These are phyloP conservation scores for Stylophora pistillata DNA, from an alignment of 64 coral and sea anemone species.

Conservation along the genomic window DNA sequence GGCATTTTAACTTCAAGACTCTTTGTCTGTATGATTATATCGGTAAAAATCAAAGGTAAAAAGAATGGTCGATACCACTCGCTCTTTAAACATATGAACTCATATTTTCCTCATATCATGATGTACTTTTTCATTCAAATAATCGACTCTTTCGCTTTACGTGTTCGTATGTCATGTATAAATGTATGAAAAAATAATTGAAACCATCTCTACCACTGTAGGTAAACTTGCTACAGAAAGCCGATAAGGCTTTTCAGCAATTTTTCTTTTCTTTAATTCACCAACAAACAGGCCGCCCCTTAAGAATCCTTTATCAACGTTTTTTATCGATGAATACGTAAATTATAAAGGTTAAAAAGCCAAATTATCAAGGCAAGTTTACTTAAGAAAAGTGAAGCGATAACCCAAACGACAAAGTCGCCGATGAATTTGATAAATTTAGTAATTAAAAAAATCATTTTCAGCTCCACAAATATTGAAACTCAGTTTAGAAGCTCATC, in stretches of 20 bases:
- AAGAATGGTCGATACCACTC: not conserved
- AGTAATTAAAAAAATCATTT: constrained; percentile 5
- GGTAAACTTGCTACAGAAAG: not conserved
- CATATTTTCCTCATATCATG: not conserved
- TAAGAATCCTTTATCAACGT: not conserved
- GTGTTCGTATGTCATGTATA: too few relatives aligned
- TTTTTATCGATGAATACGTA: not conserved
- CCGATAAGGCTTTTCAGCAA: not conserved
- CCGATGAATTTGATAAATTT: constrained; percentile 7
- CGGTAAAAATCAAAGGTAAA: not conserved
- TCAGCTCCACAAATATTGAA: not conserved
- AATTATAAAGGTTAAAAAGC: constrained; percentile 4
- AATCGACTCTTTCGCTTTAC: too few relatives aligned
- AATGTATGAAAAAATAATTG: not conserved
- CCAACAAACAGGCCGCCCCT: not conserved
- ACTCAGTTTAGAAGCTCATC: not conserved
- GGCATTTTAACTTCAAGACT: not conserved
- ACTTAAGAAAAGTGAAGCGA: not conserved
- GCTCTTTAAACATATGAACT: not conserved
- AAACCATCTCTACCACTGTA: not conserved
- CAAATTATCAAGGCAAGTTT: not conserved
- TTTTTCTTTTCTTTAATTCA: not conserved
- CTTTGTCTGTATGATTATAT: constrained; percentile 6
- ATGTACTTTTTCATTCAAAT: too few relatives aligned
- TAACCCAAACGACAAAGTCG: not conserved